Evolutionary conservation across 2,888 invertebrate species (phyloP).

Genomic region (Tethea ocularis): DNA sequence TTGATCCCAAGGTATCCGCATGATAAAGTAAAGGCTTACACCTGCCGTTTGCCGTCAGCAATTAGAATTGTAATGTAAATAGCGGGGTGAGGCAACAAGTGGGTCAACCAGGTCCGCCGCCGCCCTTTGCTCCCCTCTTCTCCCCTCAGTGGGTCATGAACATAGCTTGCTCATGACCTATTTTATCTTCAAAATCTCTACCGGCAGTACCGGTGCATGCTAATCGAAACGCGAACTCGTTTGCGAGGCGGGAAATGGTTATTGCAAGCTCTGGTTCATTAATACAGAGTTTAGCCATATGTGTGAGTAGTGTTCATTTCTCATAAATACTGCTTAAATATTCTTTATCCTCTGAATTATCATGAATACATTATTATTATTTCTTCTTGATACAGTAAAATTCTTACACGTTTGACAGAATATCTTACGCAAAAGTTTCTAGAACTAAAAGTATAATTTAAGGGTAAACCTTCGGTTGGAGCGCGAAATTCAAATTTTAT

Average conservation of each 20-base stretch:
- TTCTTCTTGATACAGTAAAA: no score
- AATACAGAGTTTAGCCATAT: background rate
- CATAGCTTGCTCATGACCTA: conserved; percentile 77
- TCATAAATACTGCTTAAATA: no score
- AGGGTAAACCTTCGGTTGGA: no score
- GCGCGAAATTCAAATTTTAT: no score
- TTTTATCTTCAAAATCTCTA: conserved; percentile 68
- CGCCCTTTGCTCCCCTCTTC: conserved; percentile 29
- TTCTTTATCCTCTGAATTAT: no score
- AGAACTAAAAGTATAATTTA: no score
- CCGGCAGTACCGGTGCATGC: conserved; percentile 25
- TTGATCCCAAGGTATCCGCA: conserved; percentile 48
- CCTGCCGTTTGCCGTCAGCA: conserved; percentile 57
- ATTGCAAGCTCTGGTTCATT: background rate
- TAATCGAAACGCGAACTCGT: conserved; percentile 40
- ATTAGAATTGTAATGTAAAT: conserved; percentile 74
- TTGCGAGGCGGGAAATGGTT: conserved; percentile 18
- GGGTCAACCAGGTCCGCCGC: conserved; percentile 69
- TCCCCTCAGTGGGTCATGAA: conserved; percentile 69
- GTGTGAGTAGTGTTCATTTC: background rate
- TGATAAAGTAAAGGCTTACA: conserved; percentile 54
- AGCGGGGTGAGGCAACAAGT: conserved; percentile 77
- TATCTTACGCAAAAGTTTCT: no score
- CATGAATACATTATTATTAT: no score
- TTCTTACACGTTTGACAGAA: no score